These are phyloP conservation scores for Apostichopus leukothele DNA, from an alignment of 53 echinoderm and acorn worm species.

Conservation along the genomic window DNA sequence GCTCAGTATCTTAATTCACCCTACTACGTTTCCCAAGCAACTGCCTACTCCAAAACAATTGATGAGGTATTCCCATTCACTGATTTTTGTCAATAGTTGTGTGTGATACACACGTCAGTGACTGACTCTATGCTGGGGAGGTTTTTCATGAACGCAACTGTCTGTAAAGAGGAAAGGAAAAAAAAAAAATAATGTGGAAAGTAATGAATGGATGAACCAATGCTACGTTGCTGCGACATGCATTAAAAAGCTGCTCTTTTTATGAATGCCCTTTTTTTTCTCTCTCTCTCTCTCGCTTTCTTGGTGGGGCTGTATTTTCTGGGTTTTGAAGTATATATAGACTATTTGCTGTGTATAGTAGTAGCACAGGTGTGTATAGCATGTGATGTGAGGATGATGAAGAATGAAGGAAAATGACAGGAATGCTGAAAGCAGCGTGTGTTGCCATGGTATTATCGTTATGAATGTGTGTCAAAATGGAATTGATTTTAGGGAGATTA, in stretches of 20 bases:
- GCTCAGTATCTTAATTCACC: background rate
- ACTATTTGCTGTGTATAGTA: background rate
- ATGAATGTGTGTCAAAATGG: background rate
- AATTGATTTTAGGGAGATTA: too few relatives aligned
- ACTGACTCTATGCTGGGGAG: background rate
- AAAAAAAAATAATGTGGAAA: conserved; percentile 14
- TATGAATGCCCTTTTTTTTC: background rate
- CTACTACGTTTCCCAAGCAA: conserved; percentile 25
- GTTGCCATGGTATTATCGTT: background rate
- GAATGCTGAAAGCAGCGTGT: background rate
- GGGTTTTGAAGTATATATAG: background rate
- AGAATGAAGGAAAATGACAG: background rate
- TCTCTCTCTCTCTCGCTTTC: background rate
- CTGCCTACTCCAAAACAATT: conserved; percentile 43
- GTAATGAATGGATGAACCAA: conserved; percentile 39
- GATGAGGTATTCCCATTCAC: conserved; percentile 33
- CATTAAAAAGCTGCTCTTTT: conserved; percentile 5
- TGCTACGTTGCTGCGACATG: conserved; percentile 28
- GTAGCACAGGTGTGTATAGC: background rate
- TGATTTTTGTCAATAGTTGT: conserved; percentile 44
- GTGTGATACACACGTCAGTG: background rate
- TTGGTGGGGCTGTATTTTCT: conserved; percentile 10
- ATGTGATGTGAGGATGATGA: background rate
- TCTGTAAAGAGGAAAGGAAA: conserved; percentile 1
- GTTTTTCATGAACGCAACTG: background rate